phyloP scores from a whole-genome alignment of 1,140 invertebrate genomes.

The Lethrus apterus region DNA sequence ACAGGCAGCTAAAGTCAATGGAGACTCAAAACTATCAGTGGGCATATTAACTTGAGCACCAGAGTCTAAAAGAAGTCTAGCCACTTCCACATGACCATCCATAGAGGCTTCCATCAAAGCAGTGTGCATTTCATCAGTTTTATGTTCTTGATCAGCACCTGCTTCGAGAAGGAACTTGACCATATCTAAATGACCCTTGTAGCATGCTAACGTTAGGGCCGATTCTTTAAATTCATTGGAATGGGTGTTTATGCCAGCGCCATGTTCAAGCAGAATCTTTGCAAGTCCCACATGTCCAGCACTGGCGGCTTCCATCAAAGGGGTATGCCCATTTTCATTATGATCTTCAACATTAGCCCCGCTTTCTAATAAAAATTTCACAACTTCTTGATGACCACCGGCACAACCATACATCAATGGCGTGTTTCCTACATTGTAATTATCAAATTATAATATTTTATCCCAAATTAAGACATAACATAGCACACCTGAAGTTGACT shows the following conservation, averaged over 20 bases:
- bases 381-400: slow-evolving; percentile 90
- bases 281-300: slow-evolving; percentile 94
- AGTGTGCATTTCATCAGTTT: slow-evolving; percentile 99
- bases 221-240: slow-evolving; percentile 98
- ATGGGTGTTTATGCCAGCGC: slow-evolving; percentile 96
- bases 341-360: slow-evolving; percentile 96
- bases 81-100: slow-evolving; percentile 98
- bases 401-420: slow-evolving; percentile 98
- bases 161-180: slow-evolving; percentile 91
- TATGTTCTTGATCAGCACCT: slow-evolving; percentile 94
- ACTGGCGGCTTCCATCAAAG: slow-evolving; percentile 97
- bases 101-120: slow-evolving; percentile 99
- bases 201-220: slow-evolving; percentile 91
- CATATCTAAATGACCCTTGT: slow-evolving; percentile 93
- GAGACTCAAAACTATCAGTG: slow-evolving; percentile 98
- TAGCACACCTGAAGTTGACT: slow-evolving; percentile 77
- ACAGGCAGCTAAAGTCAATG: slow-evolving; percentile 94
- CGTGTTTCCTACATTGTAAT: slow-evolving; percentile 58
- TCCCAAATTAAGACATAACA: neutral
- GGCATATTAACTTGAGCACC: slow-evolving; percentile 85
- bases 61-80: slow-evolving; percentile 55
- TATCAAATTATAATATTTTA: neutral
- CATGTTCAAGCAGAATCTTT: slow-evolving; percentile 83
- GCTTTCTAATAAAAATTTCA: slow-evolving; percentile 77
- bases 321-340: slow-evolving; percentile 98